These are phyloP conservation scores for Melikaiella ostensackeni DNA, from an alignment of 2,888 invertebrate genomes.

Conservation along the genomic window DNA sequence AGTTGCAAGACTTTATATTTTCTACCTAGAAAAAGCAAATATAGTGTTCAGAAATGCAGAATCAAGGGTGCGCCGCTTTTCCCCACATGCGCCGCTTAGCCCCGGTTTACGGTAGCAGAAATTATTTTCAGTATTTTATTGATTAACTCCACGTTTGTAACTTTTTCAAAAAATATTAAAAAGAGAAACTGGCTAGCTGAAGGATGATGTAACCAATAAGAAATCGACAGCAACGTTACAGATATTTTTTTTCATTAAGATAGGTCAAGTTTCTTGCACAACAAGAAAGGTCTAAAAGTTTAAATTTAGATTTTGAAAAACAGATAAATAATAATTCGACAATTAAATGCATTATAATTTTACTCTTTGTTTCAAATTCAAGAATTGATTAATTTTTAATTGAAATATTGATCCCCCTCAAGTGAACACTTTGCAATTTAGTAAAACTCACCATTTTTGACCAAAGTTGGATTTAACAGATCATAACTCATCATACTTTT, in stretches of 20 bases:
- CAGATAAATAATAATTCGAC: not conserved
- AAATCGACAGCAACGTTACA: not conserved
- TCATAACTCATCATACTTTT: conserved; percentile 28
- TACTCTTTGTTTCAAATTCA: not conserved
- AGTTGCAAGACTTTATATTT: too few species aligned
- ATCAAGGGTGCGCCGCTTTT: too few species aligned
- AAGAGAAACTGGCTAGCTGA: too few species aligned
- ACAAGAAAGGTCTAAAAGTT: not conserved
- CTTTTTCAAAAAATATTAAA: too few species aligned
- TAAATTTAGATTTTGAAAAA: not conserved
- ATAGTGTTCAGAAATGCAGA: too few species aligned
- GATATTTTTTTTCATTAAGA: not conserved
- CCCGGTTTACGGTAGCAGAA: too few species aligned
- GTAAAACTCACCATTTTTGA: conserved; percentile 8
- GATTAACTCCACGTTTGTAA: too few species aligned
- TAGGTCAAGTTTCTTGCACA: not conserved
- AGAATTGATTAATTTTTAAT: not conserved
- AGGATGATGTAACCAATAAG: not conserved
- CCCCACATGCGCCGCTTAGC: too few species aligned
- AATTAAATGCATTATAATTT: not conserved
- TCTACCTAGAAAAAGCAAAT: too few species aligned
- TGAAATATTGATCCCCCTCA: not conserved
- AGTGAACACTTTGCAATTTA: not conserved
- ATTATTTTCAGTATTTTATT: not conserved
- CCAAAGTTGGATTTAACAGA: conserved; percentile 10